Evolutionary conservation across 2,797 vertebrate species (phyloP), one percentile per base, ranked within the genome.

Genomic region (Oreochromis mossambicus): DNA sequence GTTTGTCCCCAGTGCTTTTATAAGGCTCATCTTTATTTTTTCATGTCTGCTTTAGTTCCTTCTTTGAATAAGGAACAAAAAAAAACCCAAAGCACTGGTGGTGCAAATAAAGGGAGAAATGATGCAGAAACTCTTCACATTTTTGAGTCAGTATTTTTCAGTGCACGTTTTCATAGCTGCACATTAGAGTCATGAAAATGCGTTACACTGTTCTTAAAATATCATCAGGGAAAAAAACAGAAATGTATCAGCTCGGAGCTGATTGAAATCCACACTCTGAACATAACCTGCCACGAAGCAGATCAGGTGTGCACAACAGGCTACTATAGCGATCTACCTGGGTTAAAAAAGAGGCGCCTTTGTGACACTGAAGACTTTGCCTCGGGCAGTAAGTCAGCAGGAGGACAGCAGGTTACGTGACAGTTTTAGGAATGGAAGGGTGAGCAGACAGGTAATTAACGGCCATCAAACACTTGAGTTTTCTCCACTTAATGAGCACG

Each of bases 391-490:
- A 48, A 29, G 66, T 73, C 66, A 46, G 38, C 68, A 0, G 68
- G 21, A 48, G 4, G 41, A 29, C 68, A 29, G 68, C 24, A 29
- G 68, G 41, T 29, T 2, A 73, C 6, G 6, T 73, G 66, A 70
- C 41, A 29, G 21, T 10, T 46, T 17, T 17, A 70, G 66, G 66
- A 70, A 41, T 46, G 0, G 0, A 70, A 46, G 34, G 34, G 15
- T 34, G 61, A 66, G 63, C 63, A 24, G 66, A 15, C 24, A 11
- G 24, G 66, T 46, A 29, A 73, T 73, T 73, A 73, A 73, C 14
- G 0, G 1, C 66, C 14, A 46, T 19, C 14, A 70, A 70, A 70
- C 3, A 0, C 2, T 70, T 70, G 21, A 26, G 41, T 5, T 68
- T 26, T 46, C 14, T 3, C 66, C 14, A 26, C 66, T 46, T 70